Evolutionary conservation across 2,797 vertebrate genomes (phyloP), one percentile per base, ranked within the genome.

Genomic region (Benthosema pterotum): DNA sequence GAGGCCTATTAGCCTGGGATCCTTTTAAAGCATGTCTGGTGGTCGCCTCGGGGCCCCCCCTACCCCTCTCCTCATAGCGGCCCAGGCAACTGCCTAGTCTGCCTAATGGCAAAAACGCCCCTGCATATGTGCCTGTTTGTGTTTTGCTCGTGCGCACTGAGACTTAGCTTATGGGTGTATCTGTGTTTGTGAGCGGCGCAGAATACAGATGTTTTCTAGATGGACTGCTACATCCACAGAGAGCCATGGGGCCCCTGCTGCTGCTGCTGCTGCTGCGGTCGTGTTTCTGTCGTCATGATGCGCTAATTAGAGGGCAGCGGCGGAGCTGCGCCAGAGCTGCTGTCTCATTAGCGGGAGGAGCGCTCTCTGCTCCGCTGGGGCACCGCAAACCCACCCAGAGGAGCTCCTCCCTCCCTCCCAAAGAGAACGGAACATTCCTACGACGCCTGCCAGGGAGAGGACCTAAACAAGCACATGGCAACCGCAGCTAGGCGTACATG

Each of bases 251-350:
- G n/a, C 47, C 64, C 62, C 57, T 49, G 66, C 71, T 4, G 51
- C 66, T 12, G n/a, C n/a, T n/a, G n/a, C n/a, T n/a, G n/a, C n/a
- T n/a, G n/a, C n/a, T n/a, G n/a, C n/a, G n/a, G n/a, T n/a, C n/a
- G 58, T 12, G 3, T 19, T 0, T 56, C 52, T 71, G 74, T 74
- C 73, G 63, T 79, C 74, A 72, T 67, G 55, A 62, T 25, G 17
- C 71, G 48, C 58, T 83, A 74, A 90, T 88, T 89, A 91, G 52
- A 89, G 78, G 73, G 80, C 75, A 60, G n/a, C 52, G 61, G 49
- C 43, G 51, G 60, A 69, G 65, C 71, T 70, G 64, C 79, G 83
- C 73, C 50, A 64, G 13, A 63, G 78, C 75, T 60, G 52, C 72
- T 42, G 64, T 73, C 75, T 85, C 80, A 84, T 83, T 83, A 83